Conservation (phyloP, 2,888 invertebrate species). For the Ichneumon xanthorius region DNA sequence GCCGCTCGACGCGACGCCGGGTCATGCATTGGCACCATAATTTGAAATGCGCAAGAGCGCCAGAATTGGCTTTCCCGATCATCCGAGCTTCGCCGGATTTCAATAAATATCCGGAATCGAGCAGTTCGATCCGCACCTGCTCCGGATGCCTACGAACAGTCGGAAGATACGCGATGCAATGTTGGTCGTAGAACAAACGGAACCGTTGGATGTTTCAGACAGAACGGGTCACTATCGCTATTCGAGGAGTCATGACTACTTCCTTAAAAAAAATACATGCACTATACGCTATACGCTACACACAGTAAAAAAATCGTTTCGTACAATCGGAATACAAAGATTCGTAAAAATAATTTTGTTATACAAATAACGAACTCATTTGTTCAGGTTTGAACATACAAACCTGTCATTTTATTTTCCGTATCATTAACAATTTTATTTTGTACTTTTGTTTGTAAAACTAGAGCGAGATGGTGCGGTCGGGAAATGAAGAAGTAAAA, state of each 20-base stretch:
- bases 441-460: no score
- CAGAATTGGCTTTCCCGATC: conserved; percentile 10
- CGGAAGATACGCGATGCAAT: not conserved
- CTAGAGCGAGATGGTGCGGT: no score
- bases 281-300: no score
- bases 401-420: no score
- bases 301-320: no score
- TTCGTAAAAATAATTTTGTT: no score
- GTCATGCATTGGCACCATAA: conserved; percentile 4
- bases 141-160: not conserved
- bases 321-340: no score
- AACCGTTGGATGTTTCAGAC: not conserved
- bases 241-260: not conserved
- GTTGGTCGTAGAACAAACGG: not conserved
- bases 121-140: not conserved
- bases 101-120: conserved; percentile 27
- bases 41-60: conserved; percentile 3
- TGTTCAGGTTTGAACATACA: not conserved
- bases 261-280: not conserved
- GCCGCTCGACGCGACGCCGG: conserved; percentile 48
- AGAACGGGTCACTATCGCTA: not conserved
- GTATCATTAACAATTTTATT: no score
- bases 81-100: conserved; percentile 25
- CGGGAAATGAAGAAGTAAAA: no score
- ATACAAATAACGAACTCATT: no score